Evolutionary conservation across 2,888 invertebrate species (phyloP).

Genomic region (Patella depressa): DNA sequence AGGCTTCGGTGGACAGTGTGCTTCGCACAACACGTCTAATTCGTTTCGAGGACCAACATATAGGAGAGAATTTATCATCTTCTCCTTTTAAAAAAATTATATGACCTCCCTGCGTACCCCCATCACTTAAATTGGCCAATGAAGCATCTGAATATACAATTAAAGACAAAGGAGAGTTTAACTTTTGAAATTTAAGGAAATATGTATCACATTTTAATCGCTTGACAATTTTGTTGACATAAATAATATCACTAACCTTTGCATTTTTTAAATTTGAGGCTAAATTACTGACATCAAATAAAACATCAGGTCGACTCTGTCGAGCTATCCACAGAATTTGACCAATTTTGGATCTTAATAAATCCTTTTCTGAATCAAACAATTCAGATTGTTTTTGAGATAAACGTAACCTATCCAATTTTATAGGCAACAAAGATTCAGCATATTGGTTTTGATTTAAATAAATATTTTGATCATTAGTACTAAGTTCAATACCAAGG

Average conservation of each 20-base stretch:
- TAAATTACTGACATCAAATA: not conserved
- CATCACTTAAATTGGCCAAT: not conserved
- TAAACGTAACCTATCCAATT: not conserved
- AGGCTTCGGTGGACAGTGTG: not conserved
- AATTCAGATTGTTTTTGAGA: not conserved
- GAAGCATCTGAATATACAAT: constrained; percentile 8
- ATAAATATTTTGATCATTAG: not conserved
- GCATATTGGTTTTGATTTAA: constrained; percentile 1
- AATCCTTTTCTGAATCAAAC: constrained; percentile 4
- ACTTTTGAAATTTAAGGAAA: not conserved
- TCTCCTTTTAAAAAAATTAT: not conserved
- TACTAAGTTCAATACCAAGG: constrained; percentile 17
- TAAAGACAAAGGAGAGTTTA: not conserved
- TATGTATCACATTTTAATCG: constrained; percentile 11
- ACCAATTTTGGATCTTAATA: constrained; percentile 12
- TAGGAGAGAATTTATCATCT: not conserved
- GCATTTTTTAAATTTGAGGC: not conserved
- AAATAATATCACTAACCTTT: not conserved
- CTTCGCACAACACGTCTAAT: not conserved
- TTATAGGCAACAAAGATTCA: not conserved
- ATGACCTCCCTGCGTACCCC: not conserved
- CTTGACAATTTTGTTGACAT: constrained; percentile 21
- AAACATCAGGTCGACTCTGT: not conserved
- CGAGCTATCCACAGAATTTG: constrained; percentile 19
- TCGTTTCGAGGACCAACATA: constrained; percentile 7